Percentiles rank a stretch among this genome's conserved stretches.
phyloP scores from a whole-genome alignment of 2,888 invertebrate species.

The Sinhomidia bicolor region DNA sequence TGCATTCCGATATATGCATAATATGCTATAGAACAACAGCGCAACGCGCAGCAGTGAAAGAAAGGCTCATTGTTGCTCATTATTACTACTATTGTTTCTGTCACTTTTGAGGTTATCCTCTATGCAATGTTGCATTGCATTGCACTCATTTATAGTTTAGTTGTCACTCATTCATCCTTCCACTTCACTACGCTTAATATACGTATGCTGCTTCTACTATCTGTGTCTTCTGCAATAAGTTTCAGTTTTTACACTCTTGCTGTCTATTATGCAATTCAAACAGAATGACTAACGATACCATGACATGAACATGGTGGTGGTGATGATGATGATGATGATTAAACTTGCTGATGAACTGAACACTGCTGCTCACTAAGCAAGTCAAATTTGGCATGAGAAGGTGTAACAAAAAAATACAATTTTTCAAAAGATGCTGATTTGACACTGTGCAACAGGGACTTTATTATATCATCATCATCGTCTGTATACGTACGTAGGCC shows the following conservation, averaged over 20 bases:
- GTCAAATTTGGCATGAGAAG: slow-evolving; percentile 11
- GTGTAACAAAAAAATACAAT: not conserved
- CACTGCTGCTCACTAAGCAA: slow-evolving; percentile 8
- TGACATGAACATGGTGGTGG: slow-evolving; percentile 28
- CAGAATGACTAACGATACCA: slow-evolving; percentile 47
- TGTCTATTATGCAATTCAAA: not conserved
- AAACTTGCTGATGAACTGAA: too few relatives aligned
- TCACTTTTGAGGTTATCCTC: slow-evolving; percentile 33
- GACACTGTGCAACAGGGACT: not conserved
- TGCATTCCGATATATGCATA: not conserved
- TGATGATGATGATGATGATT: slow-evolving; percentile 7
- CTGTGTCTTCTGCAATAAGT: not conserved
- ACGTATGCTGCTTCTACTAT: not conserved
- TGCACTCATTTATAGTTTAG: not conserved
- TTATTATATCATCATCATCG: not conserved
- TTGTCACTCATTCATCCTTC: not conserved
- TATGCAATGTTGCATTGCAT: not conserved
- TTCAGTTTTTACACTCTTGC: not conserved
- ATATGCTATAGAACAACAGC: too few relatives aligned
- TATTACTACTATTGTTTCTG: slow-evolving; percentile 23
- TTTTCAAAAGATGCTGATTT: not conserved
- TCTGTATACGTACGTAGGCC: too few relatives aligned
- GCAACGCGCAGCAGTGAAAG: not conserved
- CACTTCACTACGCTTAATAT: not conserved
- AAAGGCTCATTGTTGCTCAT: slow-evolving; percentile 4